These are phyloP conservation scores for Squalus acanthias DNA, from an alignment of 2,797 vertebrate genomes.

Conservation along the genomic window DNA sequence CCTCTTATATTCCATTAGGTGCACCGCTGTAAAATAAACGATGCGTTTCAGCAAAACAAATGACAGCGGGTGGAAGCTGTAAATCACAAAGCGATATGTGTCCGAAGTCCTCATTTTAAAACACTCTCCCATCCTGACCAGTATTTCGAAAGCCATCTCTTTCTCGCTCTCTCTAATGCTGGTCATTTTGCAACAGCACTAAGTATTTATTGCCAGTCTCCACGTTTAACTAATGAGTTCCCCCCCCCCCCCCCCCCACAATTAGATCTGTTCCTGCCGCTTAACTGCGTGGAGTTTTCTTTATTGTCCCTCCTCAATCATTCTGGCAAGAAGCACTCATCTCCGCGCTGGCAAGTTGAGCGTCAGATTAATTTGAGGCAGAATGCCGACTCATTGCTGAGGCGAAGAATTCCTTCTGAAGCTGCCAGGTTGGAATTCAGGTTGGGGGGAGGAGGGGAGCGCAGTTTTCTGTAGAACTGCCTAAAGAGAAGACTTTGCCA, in stretches of 20 bases:
- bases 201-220: neutral
- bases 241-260: neutral
- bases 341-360: neutral
- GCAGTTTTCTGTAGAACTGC: neutral
- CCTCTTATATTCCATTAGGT: neutral
- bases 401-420: neutral
- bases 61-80: neutral
- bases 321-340: neutral
- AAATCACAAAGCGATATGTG: conserved; percentile 20
- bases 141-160: neutral
- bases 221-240: neutral
- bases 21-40: neutral
- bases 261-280: neutral
- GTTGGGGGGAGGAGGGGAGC: neutral
- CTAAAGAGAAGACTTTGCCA: neutral
- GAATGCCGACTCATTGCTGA: neutral
- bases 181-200: neutral
- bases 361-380: neutral
- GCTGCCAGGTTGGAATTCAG: neutral
- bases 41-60: neutral
- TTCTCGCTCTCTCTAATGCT: neutral
- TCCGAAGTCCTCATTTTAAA: neutral
- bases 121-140: neutral
- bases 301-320: neutral
- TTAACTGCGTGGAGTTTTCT: neutral